Conservation (phyloP, 2,113 vertebrate genomes). For the Notiomystis cincta region DNA sequence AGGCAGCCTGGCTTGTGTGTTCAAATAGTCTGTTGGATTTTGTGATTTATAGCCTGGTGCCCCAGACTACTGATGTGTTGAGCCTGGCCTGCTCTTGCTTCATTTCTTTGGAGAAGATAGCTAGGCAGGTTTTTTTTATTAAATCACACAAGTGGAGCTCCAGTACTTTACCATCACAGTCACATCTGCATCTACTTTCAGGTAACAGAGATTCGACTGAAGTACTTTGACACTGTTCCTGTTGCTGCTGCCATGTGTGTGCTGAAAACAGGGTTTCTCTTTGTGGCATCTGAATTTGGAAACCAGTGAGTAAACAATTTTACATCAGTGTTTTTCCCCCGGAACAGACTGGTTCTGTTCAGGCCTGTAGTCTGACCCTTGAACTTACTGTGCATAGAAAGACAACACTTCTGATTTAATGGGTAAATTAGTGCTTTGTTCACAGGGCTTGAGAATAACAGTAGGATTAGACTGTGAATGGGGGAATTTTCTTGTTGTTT, state of each 20-base stretch:
- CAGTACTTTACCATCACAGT: background rate
- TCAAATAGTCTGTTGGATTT: background rate
- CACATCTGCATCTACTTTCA: constrained; percentile 26
- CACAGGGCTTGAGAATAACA: background rate
- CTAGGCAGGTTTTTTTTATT: background rate
- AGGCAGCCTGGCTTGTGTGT: background rate
- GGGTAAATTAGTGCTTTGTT: background rate
- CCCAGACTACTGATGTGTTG: background rate
- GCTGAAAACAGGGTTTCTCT: constrained; percentile 96
- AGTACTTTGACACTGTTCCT: constrained; percentile 98
- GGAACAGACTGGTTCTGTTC: background rate
- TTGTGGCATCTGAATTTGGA: constrained; percentile 96
- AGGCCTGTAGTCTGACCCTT: background rate
- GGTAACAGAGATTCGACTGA: constrained; percentile 97
- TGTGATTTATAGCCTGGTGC: background rate
- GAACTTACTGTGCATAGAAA: background rate
- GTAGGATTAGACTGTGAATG: background rate
- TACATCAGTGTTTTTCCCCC: background rate
- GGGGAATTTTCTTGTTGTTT: background rate
- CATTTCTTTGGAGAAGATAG: background rate
- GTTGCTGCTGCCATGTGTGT: constrained; percentile 97
- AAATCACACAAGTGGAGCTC: background rate
- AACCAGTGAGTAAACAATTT: constrained; percentile 88
- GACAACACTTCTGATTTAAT: background rate
- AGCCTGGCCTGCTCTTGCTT: background rate